A percentile compares a stretch with the other conserved stretches of the same genome.
Conservation (phyloP, 2,113 vertebrate species). For the Cariama cristata region DNA sequence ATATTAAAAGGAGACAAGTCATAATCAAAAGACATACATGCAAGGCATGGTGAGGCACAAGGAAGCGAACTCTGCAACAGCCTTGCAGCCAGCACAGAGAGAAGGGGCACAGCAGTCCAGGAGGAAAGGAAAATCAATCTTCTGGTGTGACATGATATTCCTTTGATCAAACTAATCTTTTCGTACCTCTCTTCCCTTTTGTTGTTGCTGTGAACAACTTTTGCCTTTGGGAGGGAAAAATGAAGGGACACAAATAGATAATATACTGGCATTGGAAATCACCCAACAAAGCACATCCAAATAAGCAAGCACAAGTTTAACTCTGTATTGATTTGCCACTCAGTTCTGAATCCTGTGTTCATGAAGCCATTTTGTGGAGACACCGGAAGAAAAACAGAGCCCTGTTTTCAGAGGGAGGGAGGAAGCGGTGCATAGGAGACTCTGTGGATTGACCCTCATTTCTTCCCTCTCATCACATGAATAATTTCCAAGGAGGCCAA, state of each 20-base stretch:
- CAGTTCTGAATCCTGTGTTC: not conserved
- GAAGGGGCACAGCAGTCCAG: not conserved
- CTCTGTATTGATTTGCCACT: not conserved
- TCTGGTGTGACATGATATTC: slow-evolving; percentile 17
- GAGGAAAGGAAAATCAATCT: slow-evolving; percentile 29
- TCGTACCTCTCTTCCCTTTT: not conserved
- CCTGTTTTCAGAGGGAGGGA: accelerated
- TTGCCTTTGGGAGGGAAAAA: not conserved
- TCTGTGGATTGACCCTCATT: not conserved
- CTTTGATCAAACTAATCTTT: slow-evolving; percentile 49
- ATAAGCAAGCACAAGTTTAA: not conserved
- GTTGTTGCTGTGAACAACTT: not conserved
- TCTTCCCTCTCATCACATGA: not conserved
- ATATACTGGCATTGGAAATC: not conserved
- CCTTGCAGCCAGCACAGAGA: not conserved
- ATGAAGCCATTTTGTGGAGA: not conserved
- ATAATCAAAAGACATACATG: not conserved
- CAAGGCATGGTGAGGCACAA: not conserved
- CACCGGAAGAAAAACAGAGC: not conserved
- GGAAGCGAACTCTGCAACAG: not conserved
- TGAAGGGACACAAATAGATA: not conserved
- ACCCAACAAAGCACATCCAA: not conserved
- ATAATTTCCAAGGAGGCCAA: not conserved
- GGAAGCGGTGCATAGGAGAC: accelerated
- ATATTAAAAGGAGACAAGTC: not conserved